phyloP scores from a whole-genome alignment of 2,113 vertebrate species.

The Cygnus buccinator region DNA sequence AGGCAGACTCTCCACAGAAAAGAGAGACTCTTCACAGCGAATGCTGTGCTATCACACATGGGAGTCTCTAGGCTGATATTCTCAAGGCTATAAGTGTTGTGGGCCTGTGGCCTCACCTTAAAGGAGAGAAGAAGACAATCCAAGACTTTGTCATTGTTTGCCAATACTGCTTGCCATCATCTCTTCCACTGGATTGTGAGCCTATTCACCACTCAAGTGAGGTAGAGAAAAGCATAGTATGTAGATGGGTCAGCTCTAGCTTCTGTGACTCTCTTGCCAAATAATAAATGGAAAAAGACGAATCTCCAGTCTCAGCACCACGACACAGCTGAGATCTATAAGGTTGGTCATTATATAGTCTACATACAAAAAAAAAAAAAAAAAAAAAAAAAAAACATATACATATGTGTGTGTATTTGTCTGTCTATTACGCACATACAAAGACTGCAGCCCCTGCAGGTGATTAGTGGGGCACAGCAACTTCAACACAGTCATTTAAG shows the following conservation, averaged over 20 bases:
- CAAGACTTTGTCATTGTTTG: neutral
- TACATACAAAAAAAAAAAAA: neutral
- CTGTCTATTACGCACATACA: neutral
- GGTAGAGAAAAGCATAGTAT: neutral
- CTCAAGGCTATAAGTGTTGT: neutral
- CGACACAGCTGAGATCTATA: neutral
- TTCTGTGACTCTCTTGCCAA: neutral
- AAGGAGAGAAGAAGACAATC: neutral
- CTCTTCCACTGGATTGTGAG: neutral
- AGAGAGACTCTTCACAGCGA: neutral
- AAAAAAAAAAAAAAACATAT: neutral
- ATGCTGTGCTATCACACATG: neutral
- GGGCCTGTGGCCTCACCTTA: neutral
- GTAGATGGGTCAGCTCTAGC: neutral
- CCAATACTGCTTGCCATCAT: neutral
- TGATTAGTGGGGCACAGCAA: neutral
- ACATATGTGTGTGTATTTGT: neutral
- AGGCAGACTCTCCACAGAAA: neutral
- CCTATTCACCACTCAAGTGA: neutral
- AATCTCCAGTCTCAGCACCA: neutral
- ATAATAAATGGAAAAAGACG: neutral
- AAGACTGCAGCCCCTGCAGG: neutral
- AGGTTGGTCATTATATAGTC: neutral
- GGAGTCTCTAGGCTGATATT: neutral
- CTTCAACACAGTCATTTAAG: neutral